Conservation (phyloP, 1,140 invertebrate species). For the Euura saliciscinereae region DNA sequence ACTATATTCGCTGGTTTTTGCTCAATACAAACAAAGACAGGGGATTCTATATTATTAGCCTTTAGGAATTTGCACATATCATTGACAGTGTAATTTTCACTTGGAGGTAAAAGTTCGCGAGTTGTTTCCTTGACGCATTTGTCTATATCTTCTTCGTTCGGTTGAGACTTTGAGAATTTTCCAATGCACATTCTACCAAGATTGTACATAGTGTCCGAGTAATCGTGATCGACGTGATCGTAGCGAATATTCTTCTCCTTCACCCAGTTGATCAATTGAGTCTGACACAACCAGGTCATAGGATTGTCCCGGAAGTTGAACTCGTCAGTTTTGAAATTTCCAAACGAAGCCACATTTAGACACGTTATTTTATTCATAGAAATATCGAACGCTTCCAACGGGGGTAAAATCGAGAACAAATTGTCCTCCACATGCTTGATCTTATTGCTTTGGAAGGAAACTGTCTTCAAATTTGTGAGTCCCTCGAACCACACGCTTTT, state of each 20-base stretch:
- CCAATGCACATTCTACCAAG: not conserved
- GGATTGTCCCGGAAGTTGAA: not conserved
- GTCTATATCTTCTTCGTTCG: not conserved
- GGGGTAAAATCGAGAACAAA: constrained; percentile 14
- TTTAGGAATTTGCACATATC: not conserved
- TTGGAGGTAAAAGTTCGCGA: not conserved
- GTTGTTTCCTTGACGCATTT: not conserved
- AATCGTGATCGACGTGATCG: not conserved
- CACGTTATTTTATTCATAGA: constrained; percentile 21
- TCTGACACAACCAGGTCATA: not conserved
- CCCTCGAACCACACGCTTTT: constrained; percentile 25
- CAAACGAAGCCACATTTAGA: constrained; percentile 3
- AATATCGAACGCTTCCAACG: constrained; percentile 19
- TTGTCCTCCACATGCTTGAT: constrained; percentile 17
- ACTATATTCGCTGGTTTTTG: too few relatives aligned
- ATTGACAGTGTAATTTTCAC: not conserved
- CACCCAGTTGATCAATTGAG: constrained; percentile 12
- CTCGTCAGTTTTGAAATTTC: not conserved
- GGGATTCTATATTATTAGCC: not conserved
- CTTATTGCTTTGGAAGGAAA: constrained; percentile 18
- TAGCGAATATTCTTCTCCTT: not conserved
- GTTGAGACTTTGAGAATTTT: not conserved
- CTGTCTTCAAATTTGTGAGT: constrained; percentile 16
- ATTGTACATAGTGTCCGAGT: not conserved
- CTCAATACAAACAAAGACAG: too few relatives aligned